A percentile compares a stretch with the other conserved stretches of the same genome.
Conservation (phyloP, 2,113 vertebrate species). For the Dermatemys mawii region DNA sequence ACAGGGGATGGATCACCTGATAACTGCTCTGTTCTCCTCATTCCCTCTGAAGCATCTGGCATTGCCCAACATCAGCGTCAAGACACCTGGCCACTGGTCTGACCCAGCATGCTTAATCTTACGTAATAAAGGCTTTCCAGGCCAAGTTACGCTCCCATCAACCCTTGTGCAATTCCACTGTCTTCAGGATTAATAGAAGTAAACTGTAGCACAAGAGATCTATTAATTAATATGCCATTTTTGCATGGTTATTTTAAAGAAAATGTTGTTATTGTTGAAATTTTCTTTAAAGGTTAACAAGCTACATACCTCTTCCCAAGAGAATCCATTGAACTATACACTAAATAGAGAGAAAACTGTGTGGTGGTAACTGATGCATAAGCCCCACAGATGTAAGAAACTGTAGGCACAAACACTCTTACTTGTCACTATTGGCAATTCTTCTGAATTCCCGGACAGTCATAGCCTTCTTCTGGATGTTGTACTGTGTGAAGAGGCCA, state of each 20-base stretch:
- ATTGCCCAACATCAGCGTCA: not conserved
- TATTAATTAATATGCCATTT: not conserved
- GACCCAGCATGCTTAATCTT: not conserved
- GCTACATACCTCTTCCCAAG: not conserved
- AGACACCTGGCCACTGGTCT: not conserved
- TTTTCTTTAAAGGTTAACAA: not conserved
- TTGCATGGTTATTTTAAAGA: not conserved
- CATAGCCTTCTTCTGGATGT: conserved; percentile 99
- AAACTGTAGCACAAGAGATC: fast-evolving
- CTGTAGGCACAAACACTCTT: conserved; percentile 6
- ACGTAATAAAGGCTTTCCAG: not conserved
- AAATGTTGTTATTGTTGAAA: not conserved
- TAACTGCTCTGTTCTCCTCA: not conserved
- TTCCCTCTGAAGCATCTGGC: not conserved
- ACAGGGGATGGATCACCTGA: not conserved
- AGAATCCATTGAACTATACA: not conserved
- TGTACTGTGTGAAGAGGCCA: conserved; percentile 98
- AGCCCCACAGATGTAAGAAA: no score
- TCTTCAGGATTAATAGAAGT: not conserved
- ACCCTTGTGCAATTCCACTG: not conserved
- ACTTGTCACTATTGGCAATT: conserved; percentile 95
- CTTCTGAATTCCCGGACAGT: conserved; percentile 93
- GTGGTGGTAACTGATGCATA: fast-evolving
- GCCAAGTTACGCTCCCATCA: not conserved
- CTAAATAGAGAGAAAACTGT: not conserved